Conservation (phyloP, 2,113 vertebrate species). For the Cichladusa arquata region DNA sequence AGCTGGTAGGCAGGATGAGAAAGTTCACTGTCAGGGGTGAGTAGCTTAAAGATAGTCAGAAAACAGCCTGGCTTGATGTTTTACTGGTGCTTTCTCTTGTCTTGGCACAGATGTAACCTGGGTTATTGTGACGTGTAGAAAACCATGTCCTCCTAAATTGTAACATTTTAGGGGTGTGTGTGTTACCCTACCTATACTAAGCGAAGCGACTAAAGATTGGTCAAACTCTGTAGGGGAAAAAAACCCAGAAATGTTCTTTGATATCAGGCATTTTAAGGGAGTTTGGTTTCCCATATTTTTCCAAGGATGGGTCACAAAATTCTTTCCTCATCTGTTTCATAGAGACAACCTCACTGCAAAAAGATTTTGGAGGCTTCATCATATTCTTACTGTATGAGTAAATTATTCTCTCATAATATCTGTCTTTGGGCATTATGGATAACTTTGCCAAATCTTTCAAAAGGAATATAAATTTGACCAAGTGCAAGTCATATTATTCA, state of each 20-base stretch:
- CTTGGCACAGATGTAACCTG: not conserved
- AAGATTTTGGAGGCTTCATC: not conserved
- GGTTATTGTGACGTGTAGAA: not conserved
- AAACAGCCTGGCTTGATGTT: not conserved
- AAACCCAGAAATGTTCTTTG: not conserved
- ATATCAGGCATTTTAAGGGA: not conserved
- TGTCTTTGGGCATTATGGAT: not conserved
- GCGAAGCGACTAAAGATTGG: accelerated
- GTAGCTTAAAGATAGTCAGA: not conserved
- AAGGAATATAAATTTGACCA: not conserved
- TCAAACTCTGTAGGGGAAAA: not conserved
- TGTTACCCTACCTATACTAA: not conserved
- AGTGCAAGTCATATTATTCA: not conserved
- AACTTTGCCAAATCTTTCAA: not conserved
- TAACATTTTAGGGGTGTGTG: accelerated
- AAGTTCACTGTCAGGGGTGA: not conserved
- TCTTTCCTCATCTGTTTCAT: not conserved
- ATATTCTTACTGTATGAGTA: not conserved
- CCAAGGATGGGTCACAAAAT: not conserved
- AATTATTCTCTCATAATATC: not conserved
- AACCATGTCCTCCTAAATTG: not conserved
- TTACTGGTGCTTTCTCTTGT: not conserved
- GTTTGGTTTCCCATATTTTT: not conserved
- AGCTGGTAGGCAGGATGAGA: not conserved
- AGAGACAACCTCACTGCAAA: not conserved